Percentiles rank a stretch among this genome's conserved stretches.
Evolutionary conservation across 1,140 invertebrate species (phyloP).

Genomic region (Drosophila trapezifrons): DNA sequence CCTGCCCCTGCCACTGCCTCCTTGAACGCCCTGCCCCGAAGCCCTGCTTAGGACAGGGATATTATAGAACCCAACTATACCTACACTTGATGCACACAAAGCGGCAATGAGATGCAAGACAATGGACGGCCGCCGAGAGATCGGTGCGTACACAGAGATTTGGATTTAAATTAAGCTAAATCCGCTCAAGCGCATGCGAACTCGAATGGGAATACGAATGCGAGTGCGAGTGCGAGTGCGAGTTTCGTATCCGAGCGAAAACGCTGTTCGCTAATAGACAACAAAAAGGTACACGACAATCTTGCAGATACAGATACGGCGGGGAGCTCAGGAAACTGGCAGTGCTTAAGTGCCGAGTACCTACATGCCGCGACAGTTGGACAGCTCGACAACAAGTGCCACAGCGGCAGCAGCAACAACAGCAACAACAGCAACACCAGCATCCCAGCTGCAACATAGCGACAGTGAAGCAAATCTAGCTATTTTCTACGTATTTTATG

Average conservation of each 20-base stretch:
- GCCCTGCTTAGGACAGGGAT: constrained; percentile 44
- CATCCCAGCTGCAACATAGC: constrained; percentile 31
- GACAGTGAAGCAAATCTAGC: constrained; percentile 17
- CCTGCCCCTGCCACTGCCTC: constrained; percentile 30
- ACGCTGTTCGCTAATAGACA: constrained; percentile 70
- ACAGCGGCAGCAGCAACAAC: constrained; percentile 36
- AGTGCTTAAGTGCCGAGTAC: constrained; percentile 72
- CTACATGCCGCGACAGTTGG: constrained; percentile 55
- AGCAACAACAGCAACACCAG: constrained; percentile 10
- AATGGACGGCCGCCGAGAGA: constrained; percentile 37
- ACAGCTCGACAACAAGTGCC: constrained; percentile 66
- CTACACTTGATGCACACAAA: constrained; percentile 40
- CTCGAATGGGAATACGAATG: constrained; percentile 19
- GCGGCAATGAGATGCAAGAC: constrained; percentile 41
- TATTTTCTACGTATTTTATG: neutral
- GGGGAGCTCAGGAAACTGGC: constrained; percentile 51
- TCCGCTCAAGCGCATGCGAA: constrained; percentile 67
- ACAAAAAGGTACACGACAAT: constrained; percentile 76
- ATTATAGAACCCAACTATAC: constrained; percentile 23
- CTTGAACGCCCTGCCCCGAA: constrained; percentile 23
- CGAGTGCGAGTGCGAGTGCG: constrained; percentile 17
- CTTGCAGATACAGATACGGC: constrained; percentile 56
- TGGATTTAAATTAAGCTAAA: constrained; percentile 83
- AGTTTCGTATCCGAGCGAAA: constrained; percentile 46
- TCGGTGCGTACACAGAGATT: constrained; percentile 64